phyloP scores from a whole-genome alignment of 2,888 invertebrate genomes.

The Rhaphigaster nebulosa region DNA sequence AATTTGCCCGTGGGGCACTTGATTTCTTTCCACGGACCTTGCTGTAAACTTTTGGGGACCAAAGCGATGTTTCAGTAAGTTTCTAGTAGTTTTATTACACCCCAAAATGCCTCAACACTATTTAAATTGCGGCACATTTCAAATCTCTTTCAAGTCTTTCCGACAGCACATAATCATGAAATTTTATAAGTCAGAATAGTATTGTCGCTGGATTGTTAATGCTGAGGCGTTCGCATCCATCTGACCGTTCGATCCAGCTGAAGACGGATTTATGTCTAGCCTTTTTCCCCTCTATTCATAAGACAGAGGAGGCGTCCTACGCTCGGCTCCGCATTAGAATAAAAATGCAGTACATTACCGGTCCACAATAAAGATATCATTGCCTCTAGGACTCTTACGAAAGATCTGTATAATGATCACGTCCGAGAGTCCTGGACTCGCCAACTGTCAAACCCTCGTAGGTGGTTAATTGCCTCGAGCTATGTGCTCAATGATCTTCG shows the following conservation, averaged over 20 bases:
- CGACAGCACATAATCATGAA: neutral
- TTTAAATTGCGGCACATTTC: too few species aligned
- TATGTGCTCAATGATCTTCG: neutral
- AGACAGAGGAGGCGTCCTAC: slow-evolving; percentile 47
- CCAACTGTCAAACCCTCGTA: slow-evolving; percentile 23
- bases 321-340: slow-evolving; percentile 46
- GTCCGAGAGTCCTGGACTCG: neutral
- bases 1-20: too few species aligned
- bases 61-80: too few species aligned
- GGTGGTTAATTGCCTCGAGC: neutral
- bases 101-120: neutral
- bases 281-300: slow-evolving; percentile 53
- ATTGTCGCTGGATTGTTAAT: neutral
- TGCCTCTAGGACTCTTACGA: neutral
- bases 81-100: too few species aligned
- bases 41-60: too few species aligned
- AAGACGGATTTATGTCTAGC: slow-evolving; percentile 7
- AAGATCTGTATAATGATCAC: slow-evolving; percentile 35
- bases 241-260: neutral
- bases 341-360: slow-evolving; percentile 55
- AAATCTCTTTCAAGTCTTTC: neutral
- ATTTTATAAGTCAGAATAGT: neutral
- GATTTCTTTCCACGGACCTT: too few species aligned
- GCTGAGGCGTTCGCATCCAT: neutral
- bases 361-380: slow-evolving; percentile 54